Conservation (phyloP, 2,113 vertebrate species). For the Sciurus niger region DNA sequence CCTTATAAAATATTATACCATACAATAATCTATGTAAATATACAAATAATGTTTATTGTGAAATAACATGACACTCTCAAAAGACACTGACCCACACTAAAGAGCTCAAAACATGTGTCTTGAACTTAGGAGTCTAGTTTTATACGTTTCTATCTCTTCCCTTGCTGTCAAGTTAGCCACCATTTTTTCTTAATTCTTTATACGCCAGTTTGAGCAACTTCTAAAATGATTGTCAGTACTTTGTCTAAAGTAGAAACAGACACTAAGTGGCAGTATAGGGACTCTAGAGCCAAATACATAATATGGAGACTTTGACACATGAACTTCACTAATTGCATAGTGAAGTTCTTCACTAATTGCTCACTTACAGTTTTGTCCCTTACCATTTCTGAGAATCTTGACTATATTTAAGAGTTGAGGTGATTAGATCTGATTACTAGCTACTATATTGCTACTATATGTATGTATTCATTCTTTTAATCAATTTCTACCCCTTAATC, state of each 20-base stretch:
- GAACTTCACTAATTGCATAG: not conserved
- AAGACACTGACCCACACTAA: not conserved
- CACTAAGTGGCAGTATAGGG: not conserved
- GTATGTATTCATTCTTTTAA: not conserved
- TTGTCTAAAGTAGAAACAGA: slow-evolving; percentile 23
- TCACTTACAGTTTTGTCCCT: not conserved
- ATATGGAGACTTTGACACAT: not conserved
- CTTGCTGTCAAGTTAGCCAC: slow-evolving; percentile 3
- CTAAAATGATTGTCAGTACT: slow-evolving; percentile 16
- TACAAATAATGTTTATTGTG: not conserved
- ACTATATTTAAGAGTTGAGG: not conserved
- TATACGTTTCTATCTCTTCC: not conserved
- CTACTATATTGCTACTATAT: not conserved
- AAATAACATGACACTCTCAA: slow-evolving; percentile 40
- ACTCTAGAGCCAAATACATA: not conserved
- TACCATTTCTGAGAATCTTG: not conserved
- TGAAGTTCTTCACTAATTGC: not conserved
- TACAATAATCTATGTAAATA: slow-evolving; percentile 6
- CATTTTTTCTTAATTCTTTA: slow-evolving; percentile 11
- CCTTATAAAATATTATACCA: not conserved
- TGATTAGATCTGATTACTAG: slow-evolving; percentile 29
- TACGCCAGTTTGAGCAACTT: not conserved
- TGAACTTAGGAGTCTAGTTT: not conserved
- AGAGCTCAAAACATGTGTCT: not conserved
- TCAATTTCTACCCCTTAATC: slow-evolving; percentile 7